Evolutionary conservation across 2,113 vertebrate species (phyloP).

Genomic region (Cairina moschata): DNA sequence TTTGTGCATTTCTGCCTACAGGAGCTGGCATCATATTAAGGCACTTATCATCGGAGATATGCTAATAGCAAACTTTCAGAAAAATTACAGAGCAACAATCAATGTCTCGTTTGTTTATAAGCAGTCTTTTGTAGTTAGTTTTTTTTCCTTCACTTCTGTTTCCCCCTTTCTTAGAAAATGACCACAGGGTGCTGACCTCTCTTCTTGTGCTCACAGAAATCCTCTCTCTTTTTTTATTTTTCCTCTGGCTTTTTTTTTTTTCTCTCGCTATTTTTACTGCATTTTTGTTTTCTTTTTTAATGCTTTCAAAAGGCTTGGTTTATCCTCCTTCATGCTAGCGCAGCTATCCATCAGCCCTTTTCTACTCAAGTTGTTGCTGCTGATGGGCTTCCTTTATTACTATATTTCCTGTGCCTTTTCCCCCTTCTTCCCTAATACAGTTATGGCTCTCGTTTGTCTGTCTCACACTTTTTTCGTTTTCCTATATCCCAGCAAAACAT

Average conservation of each 20-base stretch:
- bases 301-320: background rate
- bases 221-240: background rate
- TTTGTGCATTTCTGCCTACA: background rate
- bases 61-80: slow-evolving; percentile 22
- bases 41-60: background rate
- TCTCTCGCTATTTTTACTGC: background rate
- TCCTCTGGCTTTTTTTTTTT: background rate
- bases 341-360: background rate
- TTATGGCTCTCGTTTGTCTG: background rate
- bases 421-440: background rate
- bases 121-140: background rate
- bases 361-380: background rate
- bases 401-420: background rate
- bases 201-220: background rate
- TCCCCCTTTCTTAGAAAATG: background rate
- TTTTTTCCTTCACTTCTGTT: slow-evolving; percentile 5
- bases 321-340: background rate
- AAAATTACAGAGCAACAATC: background rate
- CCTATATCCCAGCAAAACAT: background rate
- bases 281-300: background rate
- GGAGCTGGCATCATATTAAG: background rate
- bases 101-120: background rate
- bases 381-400: background rate
- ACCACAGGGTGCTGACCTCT: background rate
- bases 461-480: background rate